These are phyloP conservation scores for Rousettus leschenaultii DNA, from an alignment of 2,113 vertebrate genomes.

Conservation along the genomic window DNA sequence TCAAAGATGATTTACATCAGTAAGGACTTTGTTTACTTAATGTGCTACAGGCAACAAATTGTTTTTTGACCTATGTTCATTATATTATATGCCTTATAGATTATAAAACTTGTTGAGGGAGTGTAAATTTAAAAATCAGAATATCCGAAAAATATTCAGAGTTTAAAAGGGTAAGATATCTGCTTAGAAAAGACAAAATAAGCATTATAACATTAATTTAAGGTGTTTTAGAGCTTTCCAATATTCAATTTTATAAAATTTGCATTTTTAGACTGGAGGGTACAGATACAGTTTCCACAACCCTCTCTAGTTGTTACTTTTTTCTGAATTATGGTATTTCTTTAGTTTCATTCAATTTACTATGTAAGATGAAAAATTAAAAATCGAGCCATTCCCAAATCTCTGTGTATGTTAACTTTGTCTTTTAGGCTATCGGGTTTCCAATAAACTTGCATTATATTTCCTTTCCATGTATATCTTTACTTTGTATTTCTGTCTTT, in stretches of 20 bases:
- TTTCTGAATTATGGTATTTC: not conserved
- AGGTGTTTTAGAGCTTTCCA: not conserved
- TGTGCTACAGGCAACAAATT: fast-evolving
- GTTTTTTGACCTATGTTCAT: not conserved
- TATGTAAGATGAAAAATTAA: not conserved
- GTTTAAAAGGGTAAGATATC: not conserved
- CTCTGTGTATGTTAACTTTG: not conserved
- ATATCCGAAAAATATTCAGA: not conserved
- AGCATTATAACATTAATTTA: not conserved
- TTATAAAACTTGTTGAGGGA: not conserved
- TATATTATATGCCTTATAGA: not conserved
- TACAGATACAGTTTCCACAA: not conserved
- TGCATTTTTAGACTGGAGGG: not conserved
- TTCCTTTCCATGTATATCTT: not conserved
- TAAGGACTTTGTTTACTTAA: constrained; percentile 18
- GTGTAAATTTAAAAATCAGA: not conserved
- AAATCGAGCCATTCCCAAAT: not conserved
- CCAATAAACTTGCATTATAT: not conserved
- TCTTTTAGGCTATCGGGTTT: not conserved
- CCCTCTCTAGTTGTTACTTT: not conserved
- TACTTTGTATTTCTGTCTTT: not conserved
- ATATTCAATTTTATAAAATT: not conserved
- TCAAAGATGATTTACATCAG: constrained; percentile 4
- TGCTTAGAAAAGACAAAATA: not conserved
- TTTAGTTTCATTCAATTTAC: not conserved